Evolutionary conservation across 2,888 invertebrate species (phyloP), one percentile per base, ranked within the genome.

Genomic region (Galerucella pusilla): DNA sequence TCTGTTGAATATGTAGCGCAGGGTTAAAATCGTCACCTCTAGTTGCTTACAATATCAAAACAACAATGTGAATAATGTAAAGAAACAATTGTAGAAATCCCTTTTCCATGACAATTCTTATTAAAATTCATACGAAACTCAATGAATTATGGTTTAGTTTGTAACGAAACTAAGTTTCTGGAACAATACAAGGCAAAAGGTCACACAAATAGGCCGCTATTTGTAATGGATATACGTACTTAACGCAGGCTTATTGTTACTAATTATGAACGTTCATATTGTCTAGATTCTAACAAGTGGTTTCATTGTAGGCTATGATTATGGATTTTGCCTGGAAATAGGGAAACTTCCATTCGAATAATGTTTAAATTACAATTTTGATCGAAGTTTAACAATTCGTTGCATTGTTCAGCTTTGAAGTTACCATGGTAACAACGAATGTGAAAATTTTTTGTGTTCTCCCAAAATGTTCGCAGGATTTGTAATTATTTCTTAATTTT

Each of bases 231-330:
- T 70, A 70, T 63, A 28, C 61, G 20, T 42, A 49, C 14, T 70
- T 70, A 42, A 20, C 49, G 49, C 35, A 12, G 35, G 65, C 71
- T 71, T 71, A 64, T 71, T 64, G 65, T 65, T 63, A 71, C 65
- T 71, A 71, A 71, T 71, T 71, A 71, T 71, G 45, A 25, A 65
- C 57, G 71, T 71, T 71, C 35, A 35, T 71, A 71, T 71, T 65
- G 71, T 59, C 45, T 54, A 45, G n/a, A 35, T 71, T 45, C 71
- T 46, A 71, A 71, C 65, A 71, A 71, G 71, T 65, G 71, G 71
- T 64, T 71, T 57, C 64, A 71, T 71, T 65, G 71, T 63, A 71
- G 63, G 64, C 64, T 71, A 25, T 49, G 64, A 71, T 71, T 64
- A 71, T 16, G 52, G 64, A 35, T 35, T 35, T 35, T 35, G 35